Percentiles rank a stretch among this genome's conserved stretches.
Evolutionary conservation across 2,797 vertebrate species (phyloP).

Genomic region (Notolepis coatsorum): DNA sequence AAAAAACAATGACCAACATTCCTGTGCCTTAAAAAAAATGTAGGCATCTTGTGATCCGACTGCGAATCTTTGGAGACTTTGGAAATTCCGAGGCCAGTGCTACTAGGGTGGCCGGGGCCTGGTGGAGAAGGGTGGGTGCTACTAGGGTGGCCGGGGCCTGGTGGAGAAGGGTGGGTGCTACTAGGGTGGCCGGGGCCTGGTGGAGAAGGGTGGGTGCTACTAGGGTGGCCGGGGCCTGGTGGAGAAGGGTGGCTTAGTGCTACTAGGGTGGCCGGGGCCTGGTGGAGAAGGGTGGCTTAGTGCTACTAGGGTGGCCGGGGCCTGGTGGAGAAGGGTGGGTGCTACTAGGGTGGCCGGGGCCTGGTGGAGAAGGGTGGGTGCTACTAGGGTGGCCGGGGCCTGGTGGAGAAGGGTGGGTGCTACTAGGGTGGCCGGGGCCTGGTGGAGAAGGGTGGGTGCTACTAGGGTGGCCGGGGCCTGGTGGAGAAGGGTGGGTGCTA

Average conservation of each 20-base stretch:
- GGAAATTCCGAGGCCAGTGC: background rate
- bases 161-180: slow-evolving; percentile 15
- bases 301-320: background rate
- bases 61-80: slow-evolving; percentile 52
- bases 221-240: background rate
- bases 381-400: background rate
- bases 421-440: background rate
- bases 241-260: slow-evolving; percentile 36
- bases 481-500: slow-evolving; percentile 15
- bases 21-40: slow-evolving; percentile 29
- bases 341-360: background rate
- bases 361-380: slow-evolving; percentile 12
- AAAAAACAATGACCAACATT: slow-evolving; percentile 38
- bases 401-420: slow-evolving; percentile 14
- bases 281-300: slow-evolving; percentile 32
- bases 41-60: slow-evolving; percentile 62
- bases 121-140: slow-evolving; percentile 14
- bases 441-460: slow-evolving; percentile 14
- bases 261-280: background rate
- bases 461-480: background rate
- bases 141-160: background rate
- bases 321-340: slow-evolving; percentile 10
- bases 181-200: background rate
- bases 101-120: background rate
- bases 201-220: slow-evolving; percentile 14